Percentiles rank a stretch among this genome's conserved stretches.
These are phyloP conservation scores for Sylvietta virens DNA, from an alignment of 2,113 vertebrate genomes.

Conservation along the genomic window DNA sequence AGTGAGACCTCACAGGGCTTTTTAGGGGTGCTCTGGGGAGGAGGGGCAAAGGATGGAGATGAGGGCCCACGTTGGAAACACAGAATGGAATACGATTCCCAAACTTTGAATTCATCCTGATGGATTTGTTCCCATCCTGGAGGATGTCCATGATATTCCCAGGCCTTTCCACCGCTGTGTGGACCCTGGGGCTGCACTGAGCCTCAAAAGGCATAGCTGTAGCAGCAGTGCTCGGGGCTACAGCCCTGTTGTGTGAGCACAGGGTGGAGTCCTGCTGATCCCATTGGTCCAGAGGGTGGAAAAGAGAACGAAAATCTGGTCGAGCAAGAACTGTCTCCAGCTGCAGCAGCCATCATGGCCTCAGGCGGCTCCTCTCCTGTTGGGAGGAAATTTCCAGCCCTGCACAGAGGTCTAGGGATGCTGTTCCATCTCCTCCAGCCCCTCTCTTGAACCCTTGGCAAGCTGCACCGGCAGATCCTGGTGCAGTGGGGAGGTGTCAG, in stretches of 20 bases:
- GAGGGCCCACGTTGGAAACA: fast-evolving
- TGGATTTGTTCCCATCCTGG: background rate
- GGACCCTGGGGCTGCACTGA: background rate
- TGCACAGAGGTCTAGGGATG: background rate
- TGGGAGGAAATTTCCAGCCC: background rate
- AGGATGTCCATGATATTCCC: background rate
- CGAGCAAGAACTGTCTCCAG: background rate
- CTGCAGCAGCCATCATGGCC: background rate
- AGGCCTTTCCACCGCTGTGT: background rate
- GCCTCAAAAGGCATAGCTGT: fast-evolving
- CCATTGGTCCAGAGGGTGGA: background rate
- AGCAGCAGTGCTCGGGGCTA: background rate
- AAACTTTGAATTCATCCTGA: background rate
- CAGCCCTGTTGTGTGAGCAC: background rate
- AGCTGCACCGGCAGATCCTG: background rate
- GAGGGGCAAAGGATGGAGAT: fast-evolving
- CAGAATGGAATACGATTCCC: fast-evolving
- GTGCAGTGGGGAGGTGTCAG: background rate
- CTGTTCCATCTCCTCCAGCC: background rate
- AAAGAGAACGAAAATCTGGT: constrained; percentile 20
- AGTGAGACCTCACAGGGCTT: background rate
- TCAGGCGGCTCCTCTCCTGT: background rate
- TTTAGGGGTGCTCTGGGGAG: background rate
- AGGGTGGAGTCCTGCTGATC: constrained; percentile 4
- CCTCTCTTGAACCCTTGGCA: background rate